These are phyloP conservation scores for Bubalus kerabau DNA, from an alignment of 2,113 vertebrate genomes.

Conservation along the genomic window DNA sequence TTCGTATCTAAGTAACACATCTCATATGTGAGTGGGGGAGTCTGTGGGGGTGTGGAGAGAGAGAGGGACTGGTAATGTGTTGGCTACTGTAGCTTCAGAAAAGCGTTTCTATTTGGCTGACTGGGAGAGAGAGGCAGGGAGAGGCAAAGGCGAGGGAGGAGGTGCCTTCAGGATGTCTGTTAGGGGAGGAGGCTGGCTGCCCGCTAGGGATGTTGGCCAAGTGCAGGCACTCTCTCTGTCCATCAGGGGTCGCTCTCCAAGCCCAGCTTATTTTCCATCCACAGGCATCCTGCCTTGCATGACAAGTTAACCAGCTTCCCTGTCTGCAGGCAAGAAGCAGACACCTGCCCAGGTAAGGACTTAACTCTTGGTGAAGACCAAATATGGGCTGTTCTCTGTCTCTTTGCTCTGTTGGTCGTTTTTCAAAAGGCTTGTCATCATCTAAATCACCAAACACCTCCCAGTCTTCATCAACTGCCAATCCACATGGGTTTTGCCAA, in stretches of 20 bases:
- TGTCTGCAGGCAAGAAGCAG: neutral
- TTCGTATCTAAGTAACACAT: neutral
- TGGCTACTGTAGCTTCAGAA: neutral
- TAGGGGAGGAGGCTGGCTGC: neutral
- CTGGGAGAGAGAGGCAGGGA: neutral
- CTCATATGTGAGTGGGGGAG: neutral
- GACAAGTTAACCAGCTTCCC: neutral
- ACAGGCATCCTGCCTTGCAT: rapidly evolving
- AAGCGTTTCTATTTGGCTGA: neutral
- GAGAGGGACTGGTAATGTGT: rapidly evolving
- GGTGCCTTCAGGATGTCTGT: neutral
- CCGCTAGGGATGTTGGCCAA: rapidly evolving
- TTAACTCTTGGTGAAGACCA: neutral
- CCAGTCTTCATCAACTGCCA: neutral
- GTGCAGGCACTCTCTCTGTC: neutral
- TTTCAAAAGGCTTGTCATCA: neutral
- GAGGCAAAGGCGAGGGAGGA: neutral
- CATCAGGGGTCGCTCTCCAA: neutral
- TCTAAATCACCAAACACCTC: neutral
- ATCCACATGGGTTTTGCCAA: neutral
- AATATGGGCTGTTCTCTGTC: neutral
- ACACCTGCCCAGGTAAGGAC: neutral
- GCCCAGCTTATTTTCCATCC: neutral
- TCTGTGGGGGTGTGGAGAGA: rapidly evolving
- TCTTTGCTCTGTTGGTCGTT: neutral